Base-by-base conservation (phyloP, 2,113 vertebrate genomes). In the Coptodon rendalli region DNA sequence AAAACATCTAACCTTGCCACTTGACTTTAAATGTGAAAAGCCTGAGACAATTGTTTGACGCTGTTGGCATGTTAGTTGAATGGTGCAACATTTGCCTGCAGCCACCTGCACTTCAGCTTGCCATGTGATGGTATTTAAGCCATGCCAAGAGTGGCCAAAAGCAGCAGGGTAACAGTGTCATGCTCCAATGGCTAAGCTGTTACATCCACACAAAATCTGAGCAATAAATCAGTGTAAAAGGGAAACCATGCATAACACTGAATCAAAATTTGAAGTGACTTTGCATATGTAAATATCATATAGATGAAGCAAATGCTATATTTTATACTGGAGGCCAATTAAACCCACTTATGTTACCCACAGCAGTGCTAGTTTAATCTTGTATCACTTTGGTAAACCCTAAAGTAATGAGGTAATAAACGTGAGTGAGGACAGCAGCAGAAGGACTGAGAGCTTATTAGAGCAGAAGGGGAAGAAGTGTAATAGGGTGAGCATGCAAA, bases 91-190 rank as follows among this genome's bases (percentile, higher is more conserved):
- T 87, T 90, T 81, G 85, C 54, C 83, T 54, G 83, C 48, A 61
- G 89, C 85, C 91, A 89, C 88, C 90, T 89, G 93, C 29, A 79
- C 84, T 86, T 71, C 91, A 40, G 88, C 54, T 86, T 83, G 52
- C 52, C 40, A 45, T 76, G 90, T 81, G 87, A 84, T 86, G 91
- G 81, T 57, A 89, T 89, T 57, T 90, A 45, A 92, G 80, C 68
- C 63, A 53, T 43, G 89, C 89, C 73, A 56, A 86, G 81, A 45
- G 76, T 24, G 71, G 81, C 87, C 84, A 59, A 85, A 71, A 89
- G 82, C 91, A 88, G 85, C 85, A 63, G 83, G 85, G 56, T 54
- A 66, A 88, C 87, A 53, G 83, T 36, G 81, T 81, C 87, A n/a
- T 27, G 88, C 85, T 90, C 76, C 83, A 86, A 5, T 17, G 29